These are phyloP conservation scores for Austrofundulus limnaeus DNA, from an alignment of 2,113 vertebrate genomes.

Conservation along the genomic window DNA sequence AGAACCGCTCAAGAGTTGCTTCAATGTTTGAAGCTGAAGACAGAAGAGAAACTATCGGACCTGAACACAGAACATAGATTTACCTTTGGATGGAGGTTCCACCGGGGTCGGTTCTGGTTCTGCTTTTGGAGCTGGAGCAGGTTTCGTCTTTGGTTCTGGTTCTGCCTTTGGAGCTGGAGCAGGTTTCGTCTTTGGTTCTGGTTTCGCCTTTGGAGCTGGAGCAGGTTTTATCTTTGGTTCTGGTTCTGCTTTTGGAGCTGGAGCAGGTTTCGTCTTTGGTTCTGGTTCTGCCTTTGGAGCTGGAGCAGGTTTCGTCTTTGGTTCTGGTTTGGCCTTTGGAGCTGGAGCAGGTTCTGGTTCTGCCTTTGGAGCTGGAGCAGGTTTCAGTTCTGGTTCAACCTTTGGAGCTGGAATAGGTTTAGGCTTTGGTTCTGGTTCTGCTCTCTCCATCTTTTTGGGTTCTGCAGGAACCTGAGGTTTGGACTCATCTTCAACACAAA, in stretches of 20 bases:
- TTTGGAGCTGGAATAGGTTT: background rate
- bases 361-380: background rate
- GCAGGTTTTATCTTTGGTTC: background rate
- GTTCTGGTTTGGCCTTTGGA: background rate
- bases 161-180: background rate
- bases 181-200: conserved; percentile 33
- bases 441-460: conserved; percentile 58
- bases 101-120: conserved; percentile 35
- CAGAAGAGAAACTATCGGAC: conserved; percentile 7
- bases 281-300: conserved; percentile 4
- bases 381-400: conserved; percentile 18
- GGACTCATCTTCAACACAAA: conserved; percentile 73
- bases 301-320: background rate
- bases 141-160: background rate
- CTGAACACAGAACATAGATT: conserved; percentile 25
- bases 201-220: conserved; percentile 1
- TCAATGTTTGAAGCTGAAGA: conserved; percentile 58
- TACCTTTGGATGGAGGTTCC: conserved; percentile 75
- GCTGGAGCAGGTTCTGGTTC: background rate
- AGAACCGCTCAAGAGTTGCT: conserved; percentile 57
- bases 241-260: background rate
- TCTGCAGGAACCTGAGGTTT: conserved; percentile 58
- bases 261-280: conserved; percentile 30
- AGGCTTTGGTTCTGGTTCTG: conserved; percentile 32
- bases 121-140: conserved; percentile 1